Percentiles rank a stretch among this genome's conserved stretches.
Evolutionary conservation across 2,797 vertebrate genomes (phyloP).

Genomic region (Gobionotothen gibberifrons): DNA sequence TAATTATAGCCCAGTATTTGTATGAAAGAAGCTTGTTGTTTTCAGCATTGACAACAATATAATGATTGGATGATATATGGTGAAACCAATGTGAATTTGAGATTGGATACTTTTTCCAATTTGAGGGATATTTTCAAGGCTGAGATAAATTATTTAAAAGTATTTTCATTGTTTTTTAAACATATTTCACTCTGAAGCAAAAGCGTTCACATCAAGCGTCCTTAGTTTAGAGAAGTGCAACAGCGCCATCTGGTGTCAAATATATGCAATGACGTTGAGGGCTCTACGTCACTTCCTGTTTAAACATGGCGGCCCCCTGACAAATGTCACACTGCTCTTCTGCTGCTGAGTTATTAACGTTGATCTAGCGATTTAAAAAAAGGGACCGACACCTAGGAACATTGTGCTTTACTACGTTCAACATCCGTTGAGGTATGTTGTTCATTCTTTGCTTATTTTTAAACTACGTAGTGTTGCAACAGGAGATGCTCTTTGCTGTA

Average conservation of each 20-base stretch:
- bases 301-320: slow-evolving; percentile 81
- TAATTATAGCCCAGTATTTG: no score
- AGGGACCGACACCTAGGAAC: neutral
- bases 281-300: slow-evolving; percentile 63
- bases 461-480: neutral
- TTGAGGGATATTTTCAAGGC: neutral
- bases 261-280: fast-evolving
- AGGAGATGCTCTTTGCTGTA: neutral
- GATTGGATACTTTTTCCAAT: neutral
- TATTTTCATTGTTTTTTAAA: neutral
- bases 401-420: neutral
- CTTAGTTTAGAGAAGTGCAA: slow-evolving; percentile 2
- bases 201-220: neutral
- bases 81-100: neutral
- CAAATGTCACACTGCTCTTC: slow-evolving; percentile 74
- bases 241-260: slow-evolving; percentile 54
- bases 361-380: neutral
- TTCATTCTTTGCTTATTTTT: neutral
- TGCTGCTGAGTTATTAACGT: neutral
- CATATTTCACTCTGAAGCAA: neutral
- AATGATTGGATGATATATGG: no score
- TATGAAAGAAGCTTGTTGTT: no score
- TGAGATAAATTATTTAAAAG: neutral
- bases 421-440: slow-evolving; percentile 43
- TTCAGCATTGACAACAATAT: no score